Base-by-base conservation (phyloP, 2,888 invertebrate species). In the Catotricha subobsoleta region DNA sequence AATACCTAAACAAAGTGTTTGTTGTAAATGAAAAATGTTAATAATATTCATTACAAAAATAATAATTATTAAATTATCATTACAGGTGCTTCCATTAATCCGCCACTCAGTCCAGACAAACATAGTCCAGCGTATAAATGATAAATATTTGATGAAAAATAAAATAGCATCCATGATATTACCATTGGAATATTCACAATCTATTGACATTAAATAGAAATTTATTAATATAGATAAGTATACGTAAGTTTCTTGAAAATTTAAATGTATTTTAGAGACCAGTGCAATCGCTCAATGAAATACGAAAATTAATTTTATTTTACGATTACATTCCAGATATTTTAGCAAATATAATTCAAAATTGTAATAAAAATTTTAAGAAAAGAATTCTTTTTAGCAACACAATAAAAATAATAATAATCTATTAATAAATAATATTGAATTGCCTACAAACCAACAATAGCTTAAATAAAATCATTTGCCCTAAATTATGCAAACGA, bases 81-180 rank as follows among this genome's bases (percentile, higher is more conserved):
- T 65, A 78, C 83, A 16, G 84, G 83, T 44, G 83, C 83, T 61
- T 84, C 84, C 46, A 82, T 65, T 8, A 84, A 61, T 41, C 84
- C 84, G 41, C 84, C 84, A 6, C 76, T 74, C 84, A 83, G 52
- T 2, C 84, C 84, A 4, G 80, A 76, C 43, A 84, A 60, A 47
- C 73, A 69, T 29, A 83, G 61, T 2, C 81, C 80, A 2, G 68
- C 58, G 54, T 82, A 82, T 23, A 84, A 65, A 54, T 78, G 74
- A 45, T 65, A 64, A 1, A 75, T 67, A 42, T 60, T 64, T 9
- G 60, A 67, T 1, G 83, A 66, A 53, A 72, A 80, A 54, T 79
- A 66, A 52, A 81, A 79, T 16, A 82, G 51, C 15, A 83, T 48
- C 83, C 83, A 84, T 6, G 83, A 77, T 36, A 69, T 57, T 50